phyloP scores from a whole-genome alignment of 2,113 vertebrate genomes.

The Paramormyrops kingsleyae region DNA sequence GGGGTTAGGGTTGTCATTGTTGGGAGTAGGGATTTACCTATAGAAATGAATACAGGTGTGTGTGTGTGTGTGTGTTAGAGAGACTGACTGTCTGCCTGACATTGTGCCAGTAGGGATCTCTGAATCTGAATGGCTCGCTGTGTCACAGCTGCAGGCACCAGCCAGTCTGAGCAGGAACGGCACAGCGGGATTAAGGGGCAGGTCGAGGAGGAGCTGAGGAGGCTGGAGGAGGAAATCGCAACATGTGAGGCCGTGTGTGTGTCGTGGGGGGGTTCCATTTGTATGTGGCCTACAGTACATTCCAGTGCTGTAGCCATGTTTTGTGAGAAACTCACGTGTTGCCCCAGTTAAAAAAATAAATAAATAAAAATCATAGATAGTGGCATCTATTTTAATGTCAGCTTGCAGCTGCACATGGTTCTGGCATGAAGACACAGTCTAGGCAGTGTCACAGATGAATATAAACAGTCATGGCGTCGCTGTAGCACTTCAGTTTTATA shows the following conservation, averaged over 20 bases:
- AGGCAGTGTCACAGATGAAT: neutral
- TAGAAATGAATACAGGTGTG: too few relatives aligned
- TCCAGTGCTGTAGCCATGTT: neutral
- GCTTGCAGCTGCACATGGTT: neutral
- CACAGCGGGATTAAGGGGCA: conserved; percentile 69
- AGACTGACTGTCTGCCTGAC: neutral
- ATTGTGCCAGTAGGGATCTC: neutral
- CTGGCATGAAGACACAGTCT: neutral
- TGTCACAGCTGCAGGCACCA: neutral
- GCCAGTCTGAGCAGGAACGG: conserved; percentile 28
- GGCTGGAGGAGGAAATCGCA: conserved; percentile 80
- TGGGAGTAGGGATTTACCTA: too few relatives aligned
- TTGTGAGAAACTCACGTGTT: neutral
- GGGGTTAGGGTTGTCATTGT: too few relatives aligned
- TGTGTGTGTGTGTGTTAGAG: neutral
- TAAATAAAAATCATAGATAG: neutral
- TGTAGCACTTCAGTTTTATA: neutral
- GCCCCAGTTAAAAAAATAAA: neutral
- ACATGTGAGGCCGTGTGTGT: conserved; percentile 59
- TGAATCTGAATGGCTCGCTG: neutral
- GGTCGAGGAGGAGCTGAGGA: conserved; percentile 77
- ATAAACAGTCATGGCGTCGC: neutral
- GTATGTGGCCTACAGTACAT: neutral
- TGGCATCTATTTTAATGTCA: neutral
- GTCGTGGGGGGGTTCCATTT: neutral